These are phyloP conservation scores for Myotis daubentonii DNA, from an alignment of 2,797 vertebrate genomes.

Conservation along the genomic window DNA sequence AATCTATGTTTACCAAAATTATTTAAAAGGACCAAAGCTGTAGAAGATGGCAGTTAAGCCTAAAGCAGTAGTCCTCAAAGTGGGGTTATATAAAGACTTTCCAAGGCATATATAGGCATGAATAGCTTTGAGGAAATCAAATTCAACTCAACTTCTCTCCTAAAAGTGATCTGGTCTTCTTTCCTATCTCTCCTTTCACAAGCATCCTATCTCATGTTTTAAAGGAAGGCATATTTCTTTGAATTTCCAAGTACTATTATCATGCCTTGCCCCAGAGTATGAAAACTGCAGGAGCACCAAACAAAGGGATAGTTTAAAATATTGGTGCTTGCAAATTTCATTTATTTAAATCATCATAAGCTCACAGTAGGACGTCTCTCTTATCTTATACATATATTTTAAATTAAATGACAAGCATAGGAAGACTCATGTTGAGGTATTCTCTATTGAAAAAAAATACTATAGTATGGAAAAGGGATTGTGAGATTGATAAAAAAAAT, in stretches of 20 bases:
- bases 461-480: not conserved
- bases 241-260: not conserved
- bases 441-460: not conserved
- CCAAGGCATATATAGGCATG: not conserved
- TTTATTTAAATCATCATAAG: constrained; percentile 15
- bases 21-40: constrained; percentile 9
- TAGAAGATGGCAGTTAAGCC: not conserved
- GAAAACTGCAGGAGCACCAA: not conserved
- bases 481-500: not conserved
- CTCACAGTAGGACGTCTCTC: not conserved
- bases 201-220: constrained; percentile 11
- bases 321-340: constrained; percentile 6
- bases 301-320: not conserved
- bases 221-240: not conserved
- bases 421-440: not conserved
- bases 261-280: not conserved
- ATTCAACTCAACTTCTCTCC: constrained; percentile 2
- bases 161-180: not conserved
- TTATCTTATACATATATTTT: not conserved
- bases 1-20: constrained; percentile 12
- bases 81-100: not conserved
- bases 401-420: constrained; percentile 3
- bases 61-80: not conserved
- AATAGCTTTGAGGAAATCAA: constrained; percentile 15
- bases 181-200: constrained; percentile 1